phyloP scores from a whole-genome alignment of 2,113 vertebrate species.

The Alces alces region DNA sequence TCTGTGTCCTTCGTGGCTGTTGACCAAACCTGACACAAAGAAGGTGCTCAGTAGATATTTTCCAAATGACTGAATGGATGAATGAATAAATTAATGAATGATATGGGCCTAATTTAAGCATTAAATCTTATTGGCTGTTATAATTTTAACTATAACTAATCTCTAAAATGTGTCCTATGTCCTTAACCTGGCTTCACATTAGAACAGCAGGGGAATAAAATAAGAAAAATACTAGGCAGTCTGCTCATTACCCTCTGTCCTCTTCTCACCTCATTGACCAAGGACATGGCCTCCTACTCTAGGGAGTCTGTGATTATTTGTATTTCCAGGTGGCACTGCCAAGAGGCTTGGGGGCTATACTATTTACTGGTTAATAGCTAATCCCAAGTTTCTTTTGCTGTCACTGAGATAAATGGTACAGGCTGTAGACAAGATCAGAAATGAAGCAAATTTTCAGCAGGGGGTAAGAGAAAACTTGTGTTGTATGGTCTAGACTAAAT shows the following conservation, averaged over 20 bases:
- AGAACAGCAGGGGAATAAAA: neutral
- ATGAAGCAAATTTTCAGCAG: constrained; percentile 11
- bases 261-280: constrained; percentile 34
- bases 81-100: neutral
- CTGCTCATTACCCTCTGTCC: neutral
- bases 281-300: neutral
- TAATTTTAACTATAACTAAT: neutral
- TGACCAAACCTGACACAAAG: neutral
- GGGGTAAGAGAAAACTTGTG: neutral
- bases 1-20: neutral
- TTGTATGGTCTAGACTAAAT: neutral
- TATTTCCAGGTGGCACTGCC: neutral
- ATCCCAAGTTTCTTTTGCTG: constrained; percentile 8
- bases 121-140: neutral
- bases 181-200: neutral
- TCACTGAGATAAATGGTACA: neutral
- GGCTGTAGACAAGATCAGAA: neutral
- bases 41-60: neutral
- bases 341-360: neutral
- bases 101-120: neutral
- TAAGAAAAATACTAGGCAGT: neutral
- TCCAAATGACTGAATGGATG: neutral
- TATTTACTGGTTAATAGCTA: constrained; percentile 22
- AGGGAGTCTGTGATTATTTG: constrained; percentile 6
- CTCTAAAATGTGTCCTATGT: neutral